These are phyloP conservation scores for Agelas oroides DNA, from an alignment of 37 sponge, comb jelly and placozoan genomes.

Conservation along the genomic window DNA sequence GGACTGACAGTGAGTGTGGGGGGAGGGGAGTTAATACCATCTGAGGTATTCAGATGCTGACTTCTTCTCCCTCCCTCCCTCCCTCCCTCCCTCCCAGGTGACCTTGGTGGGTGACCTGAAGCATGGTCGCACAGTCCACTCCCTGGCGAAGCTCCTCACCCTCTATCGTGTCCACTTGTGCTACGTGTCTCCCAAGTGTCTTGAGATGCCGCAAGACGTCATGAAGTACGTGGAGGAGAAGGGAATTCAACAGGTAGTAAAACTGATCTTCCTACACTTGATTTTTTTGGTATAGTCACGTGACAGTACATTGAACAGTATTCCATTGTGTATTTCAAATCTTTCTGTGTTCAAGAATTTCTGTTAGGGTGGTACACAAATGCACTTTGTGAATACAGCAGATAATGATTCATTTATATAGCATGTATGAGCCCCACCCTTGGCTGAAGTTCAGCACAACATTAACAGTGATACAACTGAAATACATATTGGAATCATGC, in stretches of 20 bases:
- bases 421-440: too few relatives aligned
- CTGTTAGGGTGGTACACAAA: neutral
- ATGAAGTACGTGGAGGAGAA: slow-evolving; percentile 61
- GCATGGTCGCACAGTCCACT: slow-evolving; percentile 99
- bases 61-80: neutral
- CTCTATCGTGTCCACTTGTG: slow-evolving; percentile 84
- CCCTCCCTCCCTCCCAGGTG: slow-evolving; percentile 57
- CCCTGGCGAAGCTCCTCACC: slow-evolving; percentile 92
- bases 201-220: slow-evolving; percentile 91
- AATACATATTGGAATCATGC: too few relatives aligned
- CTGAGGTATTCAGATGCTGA: neutral
- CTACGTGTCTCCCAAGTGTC: slow-evolving; percentile 86
- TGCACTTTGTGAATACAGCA: too few relatives aligned
- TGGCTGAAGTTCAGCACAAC: too few relatives aligned
- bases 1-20: slow-evolving; percentile 86
- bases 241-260: slow-evolving; percentile 81
- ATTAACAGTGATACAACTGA: too few relatives aligned
- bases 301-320: neutral
- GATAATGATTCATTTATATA: too few relatives aligned
- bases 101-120: slow-evolving; percentile 99
- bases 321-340: neutral
- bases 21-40: too few relatives aligned
- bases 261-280: too few relatives aligned
- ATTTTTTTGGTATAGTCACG: neutral
- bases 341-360: neutral